Evolutionary conservation across 2,888 invertebrate species (phyloP).

Genomic region (Drosophila monieri): DNA sequence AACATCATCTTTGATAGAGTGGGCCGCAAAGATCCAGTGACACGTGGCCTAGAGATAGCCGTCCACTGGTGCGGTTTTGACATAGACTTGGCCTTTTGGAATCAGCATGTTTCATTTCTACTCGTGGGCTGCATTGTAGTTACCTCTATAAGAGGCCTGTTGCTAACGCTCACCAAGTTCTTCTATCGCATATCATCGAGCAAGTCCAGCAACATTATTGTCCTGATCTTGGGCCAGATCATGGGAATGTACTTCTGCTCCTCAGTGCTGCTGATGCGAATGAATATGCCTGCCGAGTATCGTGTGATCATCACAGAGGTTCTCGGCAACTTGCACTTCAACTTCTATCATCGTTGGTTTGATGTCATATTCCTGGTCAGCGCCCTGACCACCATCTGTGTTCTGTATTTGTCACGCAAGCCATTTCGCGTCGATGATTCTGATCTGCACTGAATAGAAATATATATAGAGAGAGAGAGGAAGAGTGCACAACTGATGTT

Average conservation of each 20-base stretch:
- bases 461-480: background rate
- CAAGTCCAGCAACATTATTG: constrained; percentile 99
- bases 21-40: constrained; percentile 99
- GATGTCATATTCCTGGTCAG: constrained; percentile 99
- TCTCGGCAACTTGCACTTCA: constrained; percentile 98
- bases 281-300: constrained; percentile 99
- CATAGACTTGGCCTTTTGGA: constrained; percentile 99
- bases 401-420: constrained; percentile 97
- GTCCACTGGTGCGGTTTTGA: constrained; percentile 98
- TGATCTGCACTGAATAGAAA: constrained; percentile 65
- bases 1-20: constrained; percentile 99
- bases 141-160: constrained; percentile 97
- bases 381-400: constrained; percentile 97
- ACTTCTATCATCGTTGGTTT: constrained; percentile 99
- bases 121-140: constrained; percentile 98
- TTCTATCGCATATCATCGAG: constrained; percentile 99
- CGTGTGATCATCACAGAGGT: constrained; percentile 94
- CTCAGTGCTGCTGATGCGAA: constrained; percentile 97
- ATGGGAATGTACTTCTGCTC: constrained; percentile 99
- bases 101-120: constrained; percentile 98
- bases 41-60: constrained; percentile 97
- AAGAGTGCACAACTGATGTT: constrained; percentile 1
- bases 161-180: constrained; percentile 99
- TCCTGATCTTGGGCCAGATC: constrained; percentile 97
- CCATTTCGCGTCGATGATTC: constrained; percentile 86